Conservation (phyloP, 2,888 invertebrate species). For the Unio delphinus region DNA sequence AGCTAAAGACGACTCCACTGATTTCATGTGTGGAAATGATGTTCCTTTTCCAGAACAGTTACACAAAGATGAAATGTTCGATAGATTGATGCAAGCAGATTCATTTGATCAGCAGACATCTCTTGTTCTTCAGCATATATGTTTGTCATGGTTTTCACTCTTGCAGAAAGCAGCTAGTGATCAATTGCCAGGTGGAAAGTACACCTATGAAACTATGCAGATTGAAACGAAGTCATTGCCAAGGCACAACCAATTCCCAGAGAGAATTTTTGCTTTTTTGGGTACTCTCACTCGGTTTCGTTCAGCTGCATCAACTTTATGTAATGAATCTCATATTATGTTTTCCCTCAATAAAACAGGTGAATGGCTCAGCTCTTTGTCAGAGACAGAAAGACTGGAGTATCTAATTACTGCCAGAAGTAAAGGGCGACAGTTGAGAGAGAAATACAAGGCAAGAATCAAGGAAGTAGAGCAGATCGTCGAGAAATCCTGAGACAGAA, state of each 20-base stretch:
- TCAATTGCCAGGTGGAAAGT: slow-evolving; percentile 11
- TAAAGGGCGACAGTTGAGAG: slow-evolving; percentile 10
- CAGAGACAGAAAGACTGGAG: slow-evolving; percentile 3
- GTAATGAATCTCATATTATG: slow-evolving; percentile 20
- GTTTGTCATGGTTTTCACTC: too few relatives aligned
- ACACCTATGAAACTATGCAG: too few relatives aligned
- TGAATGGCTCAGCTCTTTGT: too few relatives aligned
- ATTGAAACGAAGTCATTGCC: too few relatives aligned
- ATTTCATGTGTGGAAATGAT: too few relatives aligned
- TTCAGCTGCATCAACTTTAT: slow-evolving; percentile 18
- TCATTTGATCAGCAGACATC: too few relatives aligned
- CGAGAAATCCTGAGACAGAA: slow-evolving; percentile 1
- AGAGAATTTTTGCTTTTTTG: slow-evolving; percentile 21
- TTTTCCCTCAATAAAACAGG: slow-evolving; percentile 16
- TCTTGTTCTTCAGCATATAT: too few relatives aligned
- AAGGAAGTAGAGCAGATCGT: slow-evolving; percentile 3
- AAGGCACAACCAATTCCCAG: slow-evolving; percentile 20
- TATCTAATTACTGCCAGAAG: slow-evolving; percentile 11
- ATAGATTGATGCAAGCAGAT: too few relatives aligned
- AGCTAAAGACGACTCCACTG: too few relatives aligned
- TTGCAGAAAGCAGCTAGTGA: slow-evolving; percentile 22
- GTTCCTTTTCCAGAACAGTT: background rate
- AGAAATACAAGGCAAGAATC: slow-evolving; percentile 10
- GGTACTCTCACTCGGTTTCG: slow-evolving; percentile 16
- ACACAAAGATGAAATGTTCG: too few relatives aligned